A percentile compares a stretch with the other conserved stretches of the same genome.
phyloP scores from a whole-genome alignment of 1,140 invertebrate genomes.

The Bombus difficillimus region DNA sequence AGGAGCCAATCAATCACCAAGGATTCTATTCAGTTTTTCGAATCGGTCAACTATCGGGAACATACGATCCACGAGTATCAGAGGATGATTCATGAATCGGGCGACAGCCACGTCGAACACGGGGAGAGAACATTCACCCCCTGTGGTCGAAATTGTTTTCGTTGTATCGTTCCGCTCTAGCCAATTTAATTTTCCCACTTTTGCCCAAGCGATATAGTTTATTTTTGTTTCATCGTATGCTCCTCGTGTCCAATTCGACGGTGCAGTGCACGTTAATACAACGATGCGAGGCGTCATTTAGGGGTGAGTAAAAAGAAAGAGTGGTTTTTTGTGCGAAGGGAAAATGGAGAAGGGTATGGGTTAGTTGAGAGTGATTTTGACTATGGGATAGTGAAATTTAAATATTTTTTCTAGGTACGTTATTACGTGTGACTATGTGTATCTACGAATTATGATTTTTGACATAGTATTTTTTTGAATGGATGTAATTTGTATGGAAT shows the following conservation, averaged over 20 bases:
- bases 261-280: background rate
- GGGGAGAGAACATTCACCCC: background rate
- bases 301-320: background rate
- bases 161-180: background rate
- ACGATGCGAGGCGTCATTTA: background rate
- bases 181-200: conserved; percentile 11
- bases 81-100: conserved; percentile 29
- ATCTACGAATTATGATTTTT: too few species aligned
- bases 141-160: conserved; percentile 34
- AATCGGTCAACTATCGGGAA: conserved; percentile 13
- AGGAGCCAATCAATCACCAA: conserved; percentile 65
- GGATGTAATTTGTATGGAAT: too few species aligned
- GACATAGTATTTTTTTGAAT: too few species aligned
- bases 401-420: background rate
- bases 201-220: background rate
- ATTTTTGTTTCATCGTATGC: background rate
- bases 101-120: background rate
- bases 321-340: background rate
- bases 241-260: background rate
- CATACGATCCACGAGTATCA: background rate
- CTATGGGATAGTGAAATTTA: background rate
- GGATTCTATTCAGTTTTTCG: conserved; percentile 64
- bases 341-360: background rate
- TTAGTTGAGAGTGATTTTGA: background rate
- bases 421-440: too few species aligned